Percentiles rank a stretch among this genome's conserved stretches.
These are phyloP conservation scores for Poeciliopsis retropinna DNA, from an alignment of 2,113 vertebrate genomes.

Conservation along the genomic window DNA sequence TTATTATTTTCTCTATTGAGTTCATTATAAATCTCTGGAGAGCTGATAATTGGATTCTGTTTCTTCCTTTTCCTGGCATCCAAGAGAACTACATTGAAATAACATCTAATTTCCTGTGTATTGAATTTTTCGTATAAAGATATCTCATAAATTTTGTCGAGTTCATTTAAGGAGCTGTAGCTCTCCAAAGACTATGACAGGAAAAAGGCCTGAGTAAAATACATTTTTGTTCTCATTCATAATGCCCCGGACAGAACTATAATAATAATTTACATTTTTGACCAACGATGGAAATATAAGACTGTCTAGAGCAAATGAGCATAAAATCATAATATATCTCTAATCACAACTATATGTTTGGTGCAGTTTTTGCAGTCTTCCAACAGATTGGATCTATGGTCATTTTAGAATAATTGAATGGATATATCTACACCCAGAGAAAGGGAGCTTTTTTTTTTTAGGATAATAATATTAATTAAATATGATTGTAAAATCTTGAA, in stretches of 20 bases:
- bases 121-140: background rate
- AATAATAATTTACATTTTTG: background rate
- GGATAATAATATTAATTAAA: constrained; percentile 21
- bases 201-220: background rate
- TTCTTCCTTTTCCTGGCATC: constrained; percentile 32
- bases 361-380: constrained; percentile 10
- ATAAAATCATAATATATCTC: background rate
- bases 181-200: background rate
- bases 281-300: background rate
- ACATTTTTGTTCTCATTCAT: background rate
- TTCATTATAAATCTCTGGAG: constrained; percentile 35
- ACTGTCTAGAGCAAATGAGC: constrained; percentile 9
- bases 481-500: constrained; percentile 9
- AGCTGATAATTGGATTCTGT: constrained; percentile 12
- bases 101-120: constrained; percentile 9
- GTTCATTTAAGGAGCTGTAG: background rate
- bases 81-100: constrained; percentile 1
- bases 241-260: background rate
- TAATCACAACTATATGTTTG: constrained; percentile 11
- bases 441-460: constrained; percentile 12
- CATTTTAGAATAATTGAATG: background rate
- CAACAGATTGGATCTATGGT: constrained; percentile 11
- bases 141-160: background rate
- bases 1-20: constrained; percentile 5
- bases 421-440: constrained; percentile 5